Percentiles rank a stretch among this genome's conserved stretches.
Conservation (phyloP, 2,797 vertebrate species). For the Balearica regulorum region DNA sequence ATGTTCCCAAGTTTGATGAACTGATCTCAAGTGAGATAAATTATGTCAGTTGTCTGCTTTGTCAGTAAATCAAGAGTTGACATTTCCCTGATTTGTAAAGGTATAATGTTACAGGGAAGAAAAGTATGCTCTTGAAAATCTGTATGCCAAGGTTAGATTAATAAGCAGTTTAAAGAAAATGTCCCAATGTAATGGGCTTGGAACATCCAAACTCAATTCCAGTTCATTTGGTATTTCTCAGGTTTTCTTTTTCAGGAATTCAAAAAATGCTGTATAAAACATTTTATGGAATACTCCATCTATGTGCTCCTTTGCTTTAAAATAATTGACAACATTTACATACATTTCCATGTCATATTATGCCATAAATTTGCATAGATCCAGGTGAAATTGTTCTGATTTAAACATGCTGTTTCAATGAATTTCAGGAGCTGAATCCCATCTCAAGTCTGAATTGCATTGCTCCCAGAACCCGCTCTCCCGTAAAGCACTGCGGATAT, state of each 20-base stretch:
- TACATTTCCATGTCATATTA: slow-evolving; percentile 70
- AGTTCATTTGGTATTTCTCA: slow-evolving; percentile 48
- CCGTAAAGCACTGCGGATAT: neutral
- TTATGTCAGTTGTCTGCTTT: slow-evolving; percentile 73
- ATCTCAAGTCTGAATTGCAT: neutral
- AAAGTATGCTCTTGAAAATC: slow-evolving; percentile 46
- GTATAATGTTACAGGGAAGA: slow-evolving; percentile 43
- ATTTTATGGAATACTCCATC: slow-evolving; percentile 50
- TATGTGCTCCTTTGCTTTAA: slow-evolving; percentile 58
- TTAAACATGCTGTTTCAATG: neutral
- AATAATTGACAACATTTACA: slow-evolving; percentile 77
- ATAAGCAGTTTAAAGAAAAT: slow-evolving; percentile 68
- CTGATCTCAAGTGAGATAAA: slow-evolving; percentile 77
- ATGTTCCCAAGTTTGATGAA: slow-evolving; percentile 76
- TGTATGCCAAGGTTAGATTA: slow-evolving; percentile 68
- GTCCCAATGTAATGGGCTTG: slow-evolving; percentile 44
- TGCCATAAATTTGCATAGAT: slow-evolving; percentile 71
- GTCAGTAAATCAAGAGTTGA: slow-evolving; percentile 72
- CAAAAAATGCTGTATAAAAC: slow-evolving; percentile 31
- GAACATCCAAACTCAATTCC: slow-evolving; percentile 50
- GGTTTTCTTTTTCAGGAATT: slow-evolving; percentile 21
- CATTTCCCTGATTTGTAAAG: slow-evolving; percentile 72
- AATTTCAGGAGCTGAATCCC: neutral
- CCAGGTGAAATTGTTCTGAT: slow-evolving; percentile 41
- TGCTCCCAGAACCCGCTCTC: neutral